Evolutionary conservation across 2,113 vertebrate species (phyloP).

Genomic region (Hydrochoerus hydrochaeris): DNA sequence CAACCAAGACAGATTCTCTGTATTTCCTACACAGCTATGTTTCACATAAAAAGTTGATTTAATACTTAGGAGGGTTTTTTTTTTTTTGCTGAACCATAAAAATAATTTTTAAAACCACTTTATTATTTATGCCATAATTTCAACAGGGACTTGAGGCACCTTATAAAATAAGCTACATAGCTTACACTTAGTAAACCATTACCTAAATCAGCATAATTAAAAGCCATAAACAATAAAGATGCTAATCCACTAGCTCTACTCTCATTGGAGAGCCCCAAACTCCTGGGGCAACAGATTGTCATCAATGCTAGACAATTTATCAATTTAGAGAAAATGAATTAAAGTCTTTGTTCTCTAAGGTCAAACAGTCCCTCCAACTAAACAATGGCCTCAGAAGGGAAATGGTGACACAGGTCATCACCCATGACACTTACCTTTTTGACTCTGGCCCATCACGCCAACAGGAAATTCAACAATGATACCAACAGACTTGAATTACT

Average conservation of each 20-base stretch:
- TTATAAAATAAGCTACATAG: neutral
- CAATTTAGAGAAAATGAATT: neutral
- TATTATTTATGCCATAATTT: conserved; percentile 39
- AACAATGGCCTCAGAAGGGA: neutral
- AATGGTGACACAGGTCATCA: neutral
- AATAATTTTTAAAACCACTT: neutral
- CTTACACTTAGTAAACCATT: neutral
- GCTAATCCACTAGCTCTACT: neutral
- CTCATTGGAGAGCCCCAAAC: neutral
- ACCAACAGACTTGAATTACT: neutral
- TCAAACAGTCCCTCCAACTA: neutral
- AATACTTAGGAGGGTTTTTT: neutral
- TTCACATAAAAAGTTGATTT: conserved; percentile 1
- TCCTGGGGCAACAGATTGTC: neutral
- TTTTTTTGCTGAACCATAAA: neutral
- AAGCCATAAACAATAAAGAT: neutral
- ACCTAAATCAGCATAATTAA: conserved; percentile 25
- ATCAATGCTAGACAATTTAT: neutral
- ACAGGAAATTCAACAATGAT: neutral
- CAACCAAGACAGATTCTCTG: neutral
- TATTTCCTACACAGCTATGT: neutral
- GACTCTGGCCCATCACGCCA: neutral
- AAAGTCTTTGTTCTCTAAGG: neutral
- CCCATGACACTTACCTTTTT: neutral
- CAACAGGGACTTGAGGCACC: neutral